phyloP scores from a whole-genome alignment of 1,140 invertebrate species.

The Caenorhabditis tropicalis region DNA sequence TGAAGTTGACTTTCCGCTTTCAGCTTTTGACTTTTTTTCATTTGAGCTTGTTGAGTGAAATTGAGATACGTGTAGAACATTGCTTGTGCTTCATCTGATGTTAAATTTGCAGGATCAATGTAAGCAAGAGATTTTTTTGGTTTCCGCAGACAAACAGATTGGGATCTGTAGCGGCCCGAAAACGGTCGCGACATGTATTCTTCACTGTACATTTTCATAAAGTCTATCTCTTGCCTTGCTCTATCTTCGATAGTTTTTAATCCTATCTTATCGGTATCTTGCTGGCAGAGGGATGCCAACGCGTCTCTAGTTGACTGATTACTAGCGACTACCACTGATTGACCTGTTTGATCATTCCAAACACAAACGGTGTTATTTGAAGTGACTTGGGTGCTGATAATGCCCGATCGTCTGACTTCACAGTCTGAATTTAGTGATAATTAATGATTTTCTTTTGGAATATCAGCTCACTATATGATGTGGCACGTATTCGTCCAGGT shows the following conservation, averaged over 20 bases:
- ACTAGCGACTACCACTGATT: neutral
- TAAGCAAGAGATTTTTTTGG: too few species aligned
- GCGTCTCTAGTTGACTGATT: slow-evolving; percentile 4
- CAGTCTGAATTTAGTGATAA: neutral
- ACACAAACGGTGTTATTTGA: neutral
- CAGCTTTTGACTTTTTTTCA: neutral
- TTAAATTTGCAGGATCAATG: neutral
- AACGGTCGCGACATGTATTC: neutral
- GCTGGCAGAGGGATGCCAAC: neutral
- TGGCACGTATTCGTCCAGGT: neutral
- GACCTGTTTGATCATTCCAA: slow-evolving; percentile 1
- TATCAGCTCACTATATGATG: neutral
- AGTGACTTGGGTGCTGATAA: neutral
- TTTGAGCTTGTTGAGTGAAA: neutral
- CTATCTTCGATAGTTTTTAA: neutral
- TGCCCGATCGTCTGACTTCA: neutral
- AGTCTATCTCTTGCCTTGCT: neutral
- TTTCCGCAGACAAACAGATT: too few species aligned
- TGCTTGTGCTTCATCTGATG: neutral
- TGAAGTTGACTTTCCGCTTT: too few species aligned
- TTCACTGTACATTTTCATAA: neutral
- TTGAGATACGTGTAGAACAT: neutral
- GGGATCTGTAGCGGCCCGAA: too few species aligned
- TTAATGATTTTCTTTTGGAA: neutral
- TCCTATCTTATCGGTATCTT: neutral